Percentiles rank a stretch among this genome's conserved stretches.
Conservation (phyloP, 2,113 vertebrate genomes). For the Pogona vitticeps region DNA sequence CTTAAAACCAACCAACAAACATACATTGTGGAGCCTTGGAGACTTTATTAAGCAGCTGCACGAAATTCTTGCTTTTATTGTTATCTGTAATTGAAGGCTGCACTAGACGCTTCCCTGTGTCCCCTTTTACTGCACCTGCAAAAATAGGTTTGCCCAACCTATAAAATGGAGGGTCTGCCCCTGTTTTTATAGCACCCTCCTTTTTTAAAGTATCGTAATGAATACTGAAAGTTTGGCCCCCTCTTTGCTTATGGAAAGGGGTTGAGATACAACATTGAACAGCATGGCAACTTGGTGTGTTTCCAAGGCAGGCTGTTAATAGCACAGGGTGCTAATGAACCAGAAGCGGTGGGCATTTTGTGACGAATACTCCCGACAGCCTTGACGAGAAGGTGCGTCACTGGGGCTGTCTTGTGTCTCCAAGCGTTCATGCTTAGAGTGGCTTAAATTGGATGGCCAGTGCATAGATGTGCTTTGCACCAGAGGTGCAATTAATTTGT, state of each 20-base stretch:
- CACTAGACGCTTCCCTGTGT: constrained; percentile 32
- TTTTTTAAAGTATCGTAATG: neutral
- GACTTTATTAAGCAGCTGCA: constrained; percentile 62
- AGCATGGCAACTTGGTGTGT: constrained; percentile 23
- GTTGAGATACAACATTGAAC: constrained; percentile 46
- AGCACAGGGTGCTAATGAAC: constrained; percentile 62
- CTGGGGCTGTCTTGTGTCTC: too few species aligned
- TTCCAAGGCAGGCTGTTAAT: constrained; percentile 64
- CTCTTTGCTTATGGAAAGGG: neutral
- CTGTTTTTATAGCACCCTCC: neutral
- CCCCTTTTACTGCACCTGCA: neutral
- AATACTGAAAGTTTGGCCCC: constrained; percentile 33
- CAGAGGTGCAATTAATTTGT: neutral
- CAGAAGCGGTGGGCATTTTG: constrained; percentile 35
- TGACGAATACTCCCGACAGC: constrained; percentile 35
- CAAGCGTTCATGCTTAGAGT: neutral
- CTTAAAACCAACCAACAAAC: neutral
- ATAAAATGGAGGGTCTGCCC: neutral
- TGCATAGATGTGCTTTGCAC: neutral
- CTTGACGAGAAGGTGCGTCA: neutral
- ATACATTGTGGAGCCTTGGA: constrained; percentile 40
- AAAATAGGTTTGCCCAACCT: constrained; percentile 17
- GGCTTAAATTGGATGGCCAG: neutral
- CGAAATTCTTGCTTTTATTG: constrained; percentile 58
- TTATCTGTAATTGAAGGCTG: constrained; percentile 5